Base-by-base conservation (phyloP, 2,113 vertebrate genomes). In the Spilogale gracilis region DNA sequence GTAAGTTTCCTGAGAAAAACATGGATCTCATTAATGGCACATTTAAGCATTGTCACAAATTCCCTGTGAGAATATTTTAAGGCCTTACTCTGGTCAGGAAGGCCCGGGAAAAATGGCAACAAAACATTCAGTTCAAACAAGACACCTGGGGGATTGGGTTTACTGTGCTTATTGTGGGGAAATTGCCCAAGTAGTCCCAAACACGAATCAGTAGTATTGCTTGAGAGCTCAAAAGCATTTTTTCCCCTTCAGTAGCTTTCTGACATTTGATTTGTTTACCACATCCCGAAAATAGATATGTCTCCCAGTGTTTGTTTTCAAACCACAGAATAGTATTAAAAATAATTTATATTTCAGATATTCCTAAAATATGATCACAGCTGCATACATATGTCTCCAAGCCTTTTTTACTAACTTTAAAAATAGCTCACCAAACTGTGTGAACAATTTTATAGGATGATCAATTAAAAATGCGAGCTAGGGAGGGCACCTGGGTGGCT, bases 341-440 rank as follows among this genome's bases (percentile, higher is more conserved):
- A 95, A 1, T 95, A 97, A 98, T 98, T 98, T 98, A 81, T 96
- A 98, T 98, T 88, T 98, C 73, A 98, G 91, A 60, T 91, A 89
- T 97, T 98, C 94, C 96, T 98, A 95, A 97, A 97, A 98, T 95
- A 97, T 90, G 90, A 0, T 3, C 90, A 86, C 84, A 96, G 85
- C 91, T 87, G 58, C 79, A 73, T 63, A 93, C 73, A 76, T 74
- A 94, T 30, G n/a, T 54, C 61, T 97, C 89, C 60, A 82, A 65
- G 27, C 18, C 50, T 52, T 89, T 63, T 82, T 71, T 89, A 78
- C 27, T 65, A 52, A 45, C 79, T 96, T 95, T 96, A 95, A 96
- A 96, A 96, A 89, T 56, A 97, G 73, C 20, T 86, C 23, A 63
- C 6, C 27, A 60, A 92, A 84, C 32, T 81, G 76, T n/a, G 61